A percentile compares a stretch with the other conserved stretches of the same genome.
phyloP scores from a whole-genome alignment of 2,888 invertebrate genomes.

The Tenthredo distinguenda region DNA sequence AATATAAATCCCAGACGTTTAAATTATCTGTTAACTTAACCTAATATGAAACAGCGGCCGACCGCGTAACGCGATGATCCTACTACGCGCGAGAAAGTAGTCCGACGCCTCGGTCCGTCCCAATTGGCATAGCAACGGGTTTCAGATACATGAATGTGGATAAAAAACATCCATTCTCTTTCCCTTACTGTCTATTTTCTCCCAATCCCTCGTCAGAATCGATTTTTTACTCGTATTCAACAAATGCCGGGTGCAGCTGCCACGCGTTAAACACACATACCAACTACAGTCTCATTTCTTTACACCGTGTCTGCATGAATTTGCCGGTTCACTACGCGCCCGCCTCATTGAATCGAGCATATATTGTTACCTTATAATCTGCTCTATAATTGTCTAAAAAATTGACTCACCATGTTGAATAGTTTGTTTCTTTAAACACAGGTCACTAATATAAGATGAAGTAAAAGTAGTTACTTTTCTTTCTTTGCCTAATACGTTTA shows the following conservation, averaged over 20 bases:
- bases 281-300: not conserved
- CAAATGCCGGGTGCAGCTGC: slow-evolving; percentile 18
- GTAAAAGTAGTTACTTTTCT: not conserved
- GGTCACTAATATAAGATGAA: not conserved
- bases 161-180: not conserved
- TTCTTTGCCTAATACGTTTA: not conserved
- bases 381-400: not conserved
- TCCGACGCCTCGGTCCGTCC: not conserved
- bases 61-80: not conserved
- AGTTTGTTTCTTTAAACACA: not conserved
- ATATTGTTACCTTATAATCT: not conserved
- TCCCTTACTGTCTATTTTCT: not conserved
- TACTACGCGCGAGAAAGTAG: slow-evolving; percentile 41
- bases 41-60: not conserved
- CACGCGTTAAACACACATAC: not conserved
- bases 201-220: not conserved
- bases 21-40: not conserved
- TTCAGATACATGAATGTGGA: not conserved
- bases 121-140: slow-evolving; percentile 19
- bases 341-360: not conserved
- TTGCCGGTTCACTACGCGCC: not conserved
- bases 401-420: slow-evolving; percentile 34
- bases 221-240: not conserved
- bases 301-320: not conserved
- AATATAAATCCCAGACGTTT: not conserved